Evolutionary conservation across 1,140 invertebrate genomes (phyloP), one percentile per base, ranked within the genome.

Genomic region (Nasonia giraulti): DNA sequence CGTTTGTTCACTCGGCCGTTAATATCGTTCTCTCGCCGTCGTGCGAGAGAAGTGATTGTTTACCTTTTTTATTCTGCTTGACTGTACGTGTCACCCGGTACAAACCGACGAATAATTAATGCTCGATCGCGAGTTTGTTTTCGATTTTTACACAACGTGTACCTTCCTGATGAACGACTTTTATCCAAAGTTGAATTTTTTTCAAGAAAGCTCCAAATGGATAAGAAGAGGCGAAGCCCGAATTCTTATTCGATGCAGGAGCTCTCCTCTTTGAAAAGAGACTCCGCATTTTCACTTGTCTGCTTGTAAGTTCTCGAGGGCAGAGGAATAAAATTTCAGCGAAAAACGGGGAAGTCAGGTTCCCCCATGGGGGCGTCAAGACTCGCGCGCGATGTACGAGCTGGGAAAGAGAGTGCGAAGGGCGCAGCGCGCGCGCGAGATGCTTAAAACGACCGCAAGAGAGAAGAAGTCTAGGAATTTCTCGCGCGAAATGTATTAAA

Each of bases 1-100:
- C 37, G 31, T 75, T 75, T 75, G 74, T 37, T 62, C 55, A 62
- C 55, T 62, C 55, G 55, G 55, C 40, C 37, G 31, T 47, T 37
- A 75, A 75, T 75, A 75, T 75, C 74, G 37, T 20, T 73, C 33
- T 73, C 10, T 37, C 69, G 55, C n/a, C 44, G 37, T 47, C 47
- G 31, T n/a, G 40, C n/a, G 27, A 71, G 27, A 71, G 55, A 76
- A 82, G 73, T 82, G 81, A 82, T 82, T 37, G 33, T 37, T 37
- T 82, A 76, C 27, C 33, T 55, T 82, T 66, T 66, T 82, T 3
- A 27, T 27, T 27, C 27, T 82, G 20, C 55, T 17, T 14, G 17
- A 62, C 6, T 27, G 47, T 74, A 55, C 69, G 23, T 23, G 62
- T 44, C 55, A 31, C 6, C n/a, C 20, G 0, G 2, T 23, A 81